Conservation (phyloP, 2,113 vertebrate species). For the Chinchilla lanigera region DNA sequence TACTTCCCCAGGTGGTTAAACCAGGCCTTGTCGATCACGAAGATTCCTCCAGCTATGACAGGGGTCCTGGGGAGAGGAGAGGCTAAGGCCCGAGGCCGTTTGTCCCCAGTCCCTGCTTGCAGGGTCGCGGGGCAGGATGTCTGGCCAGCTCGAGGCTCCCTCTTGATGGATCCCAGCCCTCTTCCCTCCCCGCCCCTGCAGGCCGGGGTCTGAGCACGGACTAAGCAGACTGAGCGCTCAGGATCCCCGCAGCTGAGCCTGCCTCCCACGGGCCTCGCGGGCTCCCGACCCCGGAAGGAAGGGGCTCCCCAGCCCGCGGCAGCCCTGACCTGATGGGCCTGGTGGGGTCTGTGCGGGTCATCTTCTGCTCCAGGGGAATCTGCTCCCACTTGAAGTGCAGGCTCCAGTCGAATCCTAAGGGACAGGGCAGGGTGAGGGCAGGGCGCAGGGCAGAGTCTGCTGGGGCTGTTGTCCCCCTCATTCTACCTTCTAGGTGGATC, state of each 20-base stretch:
- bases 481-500: background rate
- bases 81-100: background rate
- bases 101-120: background rate
- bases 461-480: background rate
- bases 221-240: no score
- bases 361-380: slow-evolving; percentile 99
- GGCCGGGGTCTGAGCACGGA: background rate
- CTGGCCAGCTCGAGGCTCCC: background rate
- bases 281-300: background rate
- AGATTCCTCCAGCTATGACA: slow-evolving; percentile 98
- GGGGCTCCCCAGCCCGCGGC: background rate
- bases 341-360: slow-evolving; percentile 96
- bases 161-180: background rate
- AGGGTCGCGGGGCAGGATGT: background rate
- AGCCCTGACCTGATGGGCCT: slow-evolving; percentile 93
- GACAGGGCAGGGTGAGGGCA: slow-evolving; percentile 14
- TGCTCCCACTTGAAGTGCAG: slow-evolving; percentile 99
- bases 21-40: slow-evolving; percentile 98
- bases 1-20: slow-evolving; percentile 99
- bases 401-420: slow-evolving; percentile 98
- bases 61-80: slow-evolving; percentile 91
- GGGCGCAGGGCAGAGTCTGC: background rate
- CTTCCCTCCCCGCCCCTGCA: background rate
- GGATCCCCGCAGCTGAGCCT: rapidly evolving
- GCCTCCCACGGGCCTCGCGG: background rate